A percentile compares a stretch with the other conserved stretches of the same genome.
These are phyloP conservation scores for Nemotelus pantherinus DNA, from an alignment of 2,888 invertebrate species.

Conservation along the genomic window DNA sequence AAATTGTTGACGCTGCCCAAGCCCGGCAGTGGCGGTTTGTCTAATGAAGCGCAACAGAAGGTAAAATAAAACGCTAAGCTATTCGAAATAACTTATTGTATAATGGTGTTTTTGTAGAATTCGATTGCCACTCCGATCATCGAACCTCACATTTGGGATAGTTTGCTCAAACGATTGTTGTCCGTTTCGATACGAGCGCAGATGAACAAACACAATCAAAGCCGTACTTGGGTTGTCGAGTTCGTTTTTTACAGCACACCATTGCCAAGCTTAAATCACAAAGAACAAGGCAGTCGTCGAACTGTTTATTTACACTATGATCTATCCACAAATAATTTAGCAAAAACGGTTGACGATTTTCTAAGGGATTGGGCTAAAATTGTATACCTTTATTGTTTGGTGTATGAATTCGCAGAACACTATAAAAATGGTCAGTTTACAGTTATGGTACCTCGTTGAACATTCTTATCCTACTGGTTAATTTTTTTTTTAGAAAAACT, in stretches of 20 bases:
- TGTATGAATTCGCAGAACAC: slow-evolving; percentile 84
- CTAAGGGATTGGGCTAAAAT: slow-evolving; percentile 94
- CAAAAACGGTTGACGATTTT: slow-evolving; percentile 84
- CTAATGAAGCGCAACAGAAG: slow-evolving; percentile 42
- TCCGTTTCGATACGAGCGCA: slow-evolving; percentile 86
- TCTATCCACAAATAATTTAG: slow-evolving; percentile 83
- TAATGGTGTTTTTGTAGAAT: slow-evolving; percentile 16
- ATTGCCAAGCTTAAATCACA: slow-evolving; percentile 79
- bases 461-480: slow-evolving; percentile 36
- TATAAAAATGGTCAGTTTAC: slow-evolving; percentile 73
- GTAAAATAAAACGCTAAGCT: slow-evolving; percentile 14
- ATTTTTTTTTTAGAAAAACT: slow-evolving; percentile 67
- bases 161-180: slow-evolving; percentile 80
- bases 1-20: slow-evolving; percentile 80
- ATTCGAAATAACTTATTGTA: not conserved
- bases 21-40: slow-evolving; percentile 53
- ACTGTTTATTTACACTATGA: slow-evolving; percentile 93
- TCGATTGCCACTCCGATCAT: slow-evolving; percentile 57
- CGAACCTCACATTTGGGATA: slow-evolving; percentile 71
- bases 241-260: slow-evolving; percentile 88
- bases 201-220: slow-evolving; percentile 76
- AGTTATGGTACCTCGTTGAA: slow-evolving; percentile 17
- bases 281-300: slow-evolving; percentile 86
- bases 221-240: slow-evolving; percentile 88
- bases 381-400: slow-evolving; percentile 86